A percentile compares a stretch with the other conserved stretches of the same genome.
These are phyloP conservation scores for Conops quadrifasciatus DNA, from an alignment of 2,888 invertebrate genomes.

Conservation along the genomic window DNA sequence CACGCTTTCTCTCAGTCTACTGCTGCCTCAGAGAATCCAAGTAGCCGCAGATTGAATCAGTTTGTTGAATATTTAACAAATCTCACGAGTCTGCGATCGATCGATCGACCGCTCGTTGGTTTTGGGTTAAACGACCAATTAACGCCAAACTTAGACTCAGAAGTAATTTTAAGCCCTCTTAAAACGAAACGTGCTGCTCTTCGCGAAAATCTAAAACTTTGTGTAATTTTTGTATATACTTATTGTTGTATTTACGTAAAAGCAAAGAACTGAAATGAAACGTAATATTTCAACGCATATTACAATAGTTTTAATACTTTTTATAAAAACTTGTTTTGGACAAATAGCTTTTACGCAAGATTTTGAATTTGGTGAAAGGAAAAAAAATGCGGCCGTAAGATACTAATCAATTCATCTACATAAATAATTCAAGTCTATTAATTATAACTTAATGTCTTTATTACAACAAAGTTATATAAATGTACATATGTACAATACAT, in stretches of 20 bases:
- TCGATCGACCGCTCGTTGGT: not conserved
- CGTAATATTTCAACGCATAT: constrained; percentile 22
- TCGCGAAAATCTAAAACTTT: not conserved
- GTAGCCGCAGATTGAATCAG: not conserved
- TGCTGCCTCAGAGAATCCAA: not conserved
- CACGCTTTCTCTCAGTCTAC: not conserved
- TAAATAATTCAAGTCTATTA: not conserved
- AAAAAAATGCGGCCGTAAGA: constrained; percentile 57
- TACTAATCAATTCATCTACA: not conserved
- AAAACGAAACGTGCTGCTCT: constrained; percentile 7
- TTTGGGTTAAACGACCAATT: not conserved
- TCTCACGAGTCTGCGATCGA: not conserved
- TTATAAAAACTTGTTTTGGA: constrained; percentile 31
- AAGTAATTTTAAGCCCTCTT: constrained; percentile 14
- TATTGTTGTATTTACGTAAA: not conserved
- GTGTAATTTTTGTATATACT: constrained; percentile 18
- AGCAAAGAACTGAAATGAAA: constrained; percentile 17
- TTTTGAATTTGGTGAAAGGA: constrained; percentile 52
- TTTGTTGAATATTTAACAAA: not conserved
- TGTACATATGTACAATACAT: too few species aligned
- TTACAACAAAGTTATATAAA: too few species aligned
- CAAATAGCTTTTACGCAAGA: constrained; percentile 56
- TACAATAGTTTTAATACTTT: constrained; percentile 25
- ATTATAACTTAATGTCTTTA: not conserved
- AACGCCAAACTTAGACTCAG: not conserved